Evolutionary conservation across 2,888 invertebrate species (phyloP), one percentile per base, ranked within the genome.

Genomic region (Catocala sponsa): DNA sequence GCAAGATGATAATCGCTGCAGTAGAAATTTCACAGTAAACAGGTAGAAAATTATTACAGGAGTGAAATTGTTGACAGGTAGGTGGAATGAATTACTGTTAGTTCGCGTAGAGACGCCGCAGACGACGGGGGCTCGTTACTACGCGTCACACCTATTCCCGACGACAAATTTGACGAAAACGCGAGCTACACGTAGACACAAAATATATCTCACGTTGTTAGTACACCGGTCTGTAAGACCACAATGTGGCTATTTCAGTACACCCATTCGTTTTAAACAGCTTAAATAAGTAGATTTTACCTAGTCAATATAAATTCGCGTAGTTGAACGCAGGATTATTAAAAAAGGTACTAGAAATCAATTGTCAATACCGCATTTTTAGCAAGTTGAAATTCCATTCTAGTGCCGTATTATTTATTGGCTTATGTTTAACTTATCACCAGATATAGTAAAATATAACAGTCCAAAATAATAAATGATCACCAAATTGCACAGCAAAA

Each of bases 21-120:
- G 51, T 53, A 51, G 59, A 59, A 59, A 61, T 69, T 59, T 47
- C 55, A 43, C 51, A 46, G 57, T 57, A 53, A 62, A 44, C 48
- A 72, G 63, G 64, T 62, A 63, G 59, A 56, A 52, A 55, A 63
- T 57, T 59, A 63, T 70, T 59, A 73, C 62, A 42, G 59, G 44
- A 64, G 68, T 65, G 64, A 61, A 76, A 73, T 72, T 76, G 82
- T 79, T 80, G 78, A 79, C 83, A 77, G 73, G 65, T 71, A 56
- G 65, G 68, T 63, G 63, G 68, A 77, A 80, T 84, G 78, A 83
- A 76, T 82, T 73, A 84, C 80, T 79, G 78, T 82, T 75, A 75
- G 74, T 78, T 61, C 77, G 73, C 74, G 71, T 38, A 59, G 59
- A 67, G 62, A 63, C 79, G 68, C 76, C 81, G 71, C 74, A 78